Base-by-base conservation (phyloP, 1,140 invertebrate genomes). In the Metaphire vulgaris region DNA sequence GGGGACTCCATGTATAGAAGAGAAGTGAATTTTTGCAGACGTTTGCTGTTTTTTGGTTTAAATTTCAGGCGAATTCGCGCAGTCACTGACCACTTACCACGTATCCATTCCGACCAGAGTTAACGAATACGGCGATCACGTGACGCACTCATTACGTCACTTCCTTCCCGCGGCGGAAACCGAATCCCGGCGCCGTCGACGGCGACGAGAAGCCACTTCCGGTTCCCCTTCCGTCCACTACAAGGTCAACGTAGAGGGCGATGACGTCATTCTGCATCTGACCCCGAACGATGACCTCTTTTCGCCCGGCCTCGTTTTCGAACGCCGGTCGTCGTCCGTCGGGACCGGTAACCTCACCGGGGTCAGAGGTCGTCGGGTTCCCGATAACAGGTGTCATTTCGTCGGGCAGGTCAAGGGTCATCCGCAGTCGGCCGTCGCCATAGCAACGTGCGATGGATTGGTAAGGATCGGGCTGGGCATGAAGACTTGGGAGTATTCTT, bases 361-460 rank as follows among this genome's bases (percentile, higher is more conserved):
- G 76, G 80, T 81, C 29, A 65, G 66, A 21, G 79, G 83, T 33
- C 41, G 16, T 28, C 30, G 56, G 15, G 65, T 80, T 64, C 33
- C 66, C 1, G 76, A 75, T 12, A 74, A 78, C 80, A 33, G 84
- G 77, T 94, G 93, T 83, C 92, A 93, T 86, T 93, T 91, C 84
- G 90, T 89, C 66, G 93, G 93, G 74, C 86, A 89, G 77, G 88
- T 94, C 74, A 86, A 89, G 69, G 91, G 90, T 30, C 89, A 92
- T 70, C 83, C 85, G 0, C 81, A 88, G 72, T 92, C 92, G 29
- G 88, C 85, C 69, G 91, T 92, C 41, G 92, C 92, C 34, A 83
- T 94, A 31, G 92, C 92, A 16, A 89, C 92, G 2, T 94, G 92
- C 83, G 88, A 92, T 82, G 92, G 93, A 83, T 85, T 94, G 89